Percentiles rank a stretch among this genome's conserved stretches.
phyloP scores from a whole-genome alignment of 2,113 vertebrate species.

The Uria aalge region DNA sequence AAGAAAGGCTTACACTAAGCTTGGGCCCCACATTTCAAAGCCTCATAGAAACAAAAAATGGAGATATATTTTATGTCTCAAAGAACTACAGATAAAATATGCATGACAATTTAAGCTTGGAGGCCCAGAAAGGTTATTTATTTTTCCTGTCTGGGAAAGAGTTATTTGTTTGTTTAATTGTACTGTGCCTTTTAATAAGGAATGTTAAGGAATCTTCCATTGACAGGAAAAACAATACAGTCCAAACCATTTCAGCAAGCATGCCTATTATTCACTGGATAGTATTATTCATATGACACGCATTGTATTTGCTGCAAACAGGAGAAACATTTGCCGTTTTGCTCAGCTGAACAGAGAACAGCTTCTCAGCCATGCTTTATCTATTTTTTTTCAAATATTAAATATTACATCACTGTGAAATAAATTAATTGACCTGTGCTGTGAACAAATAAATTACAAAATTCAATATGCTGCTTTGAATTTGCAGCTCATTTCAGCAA shows the following conservation, averaged over 20 bases:
- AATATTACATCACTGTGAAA: conserved; percentile 68
- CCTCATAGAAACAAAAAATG: not conserved
- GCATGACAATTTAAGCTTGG: not conserved
- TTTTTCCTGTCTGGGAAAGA: conserved; percentile 41
- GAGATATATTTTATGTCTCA: not conserved
- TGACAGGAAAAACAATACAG: conserved; percentile 14
- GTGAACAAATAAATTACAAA: conserved; percentile 71
- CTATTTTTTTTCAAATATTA: conserved; percentile 59
- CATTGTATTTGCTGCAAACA: conserved; percentile 11
- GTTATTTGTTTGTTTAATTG: conserved; percentile 61
- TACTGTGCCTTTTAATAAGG: conserved; percentile 33
- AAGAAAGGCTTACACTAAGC: not conserved
- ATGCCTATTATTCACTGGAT: not conserved
- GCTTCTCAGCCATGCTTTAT: conserved; percentile 44
- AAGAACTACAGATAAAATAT: conserved; percentile 12
- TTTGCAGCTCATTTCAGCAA: conserved; percentile 65
- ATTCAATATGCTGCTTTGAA: conserved; percentile 63
- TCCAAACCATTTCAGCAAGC: conserved; percentile 7
- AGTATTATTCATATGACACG: not conserved
- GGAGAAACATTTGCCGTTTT: conserved; percentile 53
- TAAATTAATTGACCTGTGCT: conserved; percentile 72
- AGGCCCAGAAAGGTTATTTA: conserved; percentile 43
- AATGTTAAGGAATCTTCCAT: conserved; percentile 19
- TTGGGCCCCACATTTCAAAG: not conserved
- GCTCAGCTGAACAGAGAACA: conserved; percentile 44